Percentiles rank a stretch among this genome's conserved stretches.
Evolutionary conservation across 2,113 vertebrate species (phyloP).

Genomic region (Cochlearius cochlearius): DNA sequence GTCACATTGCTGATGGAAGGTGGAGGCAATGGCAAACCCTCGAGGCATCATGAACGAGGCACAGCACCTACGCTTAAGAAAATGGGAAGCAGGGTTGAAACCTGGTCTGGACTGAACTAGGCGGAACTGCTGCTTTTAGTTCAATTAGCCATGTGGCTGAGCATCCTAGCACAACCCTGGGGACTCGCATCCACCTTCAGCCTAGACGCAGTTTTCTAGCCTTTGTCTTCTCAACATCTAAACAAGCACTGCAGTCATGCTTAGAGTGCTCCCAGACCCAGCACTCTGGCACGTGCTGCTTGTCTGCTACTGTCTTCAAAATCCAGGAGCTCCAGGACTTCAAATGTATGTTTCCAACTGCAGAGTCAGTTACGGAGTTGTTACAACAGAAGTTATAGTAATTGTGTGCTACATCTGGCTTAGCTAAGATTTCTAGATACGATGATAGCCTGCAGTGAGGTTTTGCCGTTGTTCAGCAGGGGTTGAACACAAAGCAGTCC

Average conservation of each 20-base stretch:
- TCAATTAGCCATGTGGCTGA: neutral
- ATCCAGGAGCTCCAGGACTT: neutral
- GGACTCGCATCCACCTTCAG: neutral
- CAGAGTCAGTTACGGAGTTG: neutral
- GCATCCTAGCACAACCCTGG: neutral
- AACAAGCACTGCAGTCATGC: neutral
- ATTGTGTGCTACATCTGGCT: neutral
- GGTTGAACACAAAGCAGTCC: neutral
- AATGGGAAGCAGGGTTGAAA: neutral
- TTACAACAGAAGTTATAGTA: neutral
- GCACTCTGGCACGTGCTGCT: neutral
- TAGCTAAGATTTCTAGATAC: neutral
- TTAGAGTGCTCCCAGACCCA: neutral
- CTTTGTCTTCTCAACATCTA: neutral
- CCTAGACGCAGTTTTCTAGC: neutral
- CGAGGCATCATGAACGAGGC: neutral
- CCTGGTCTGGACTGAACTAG: neutral
- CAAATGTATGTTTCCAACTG: neutral
- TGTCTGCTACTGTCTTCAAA: conserved; percentile 1
- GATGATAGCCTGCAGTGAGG: neutral
- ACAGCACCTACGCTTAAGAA: neutral
- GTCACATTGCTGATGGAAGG: neutral
- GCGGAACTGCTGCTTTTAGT: neutral
- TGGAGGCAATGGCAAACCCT: neutral
- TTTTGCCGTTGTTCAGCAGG: neutral